These are phyloP conservation scores for Phocoena phocoena DNA, from an alignment of 2,113 vertebrate genomes.

Conservation along the genomic window DNA sequence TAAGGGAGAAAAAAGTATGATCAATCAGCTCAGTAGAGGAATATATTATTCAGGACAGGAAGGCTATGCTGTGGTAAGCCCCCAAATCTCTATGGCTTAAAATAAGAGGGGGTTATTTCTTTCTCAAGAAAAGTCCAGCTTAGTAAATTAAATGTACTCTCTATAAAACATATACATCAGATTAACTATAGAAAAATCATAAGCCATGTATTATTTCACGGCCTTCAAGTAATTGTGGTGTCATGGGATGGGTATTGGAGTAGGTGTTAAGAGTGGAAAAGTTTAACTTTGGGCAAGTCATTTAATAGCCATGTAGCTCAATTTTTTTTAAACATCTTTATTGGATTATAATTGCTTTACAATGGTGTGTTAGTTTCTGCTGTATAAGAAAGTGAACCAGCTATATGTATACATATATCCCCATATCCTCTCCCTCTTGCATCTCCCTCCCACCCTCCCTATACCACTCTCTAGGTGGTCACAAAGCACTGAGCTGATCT, in stretches of 20 bases:
- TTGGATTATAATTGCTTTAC: background rate
- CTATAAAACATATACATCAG: background rate
- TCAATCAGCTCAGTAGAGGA: background rate
- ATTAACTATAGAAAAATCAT: constrained; percentile 6
- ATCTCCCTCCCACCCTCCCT: no score
- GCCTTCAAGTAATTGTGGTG: background rate
- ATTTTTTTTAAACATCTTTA: background rate
- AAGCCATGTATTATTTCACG: background rate
- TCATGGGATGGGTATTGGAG: background rate
- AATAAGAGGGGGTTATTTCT: background rate
- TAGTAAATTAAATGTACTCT: background rate
- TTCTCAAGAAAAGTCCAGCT: background rate
- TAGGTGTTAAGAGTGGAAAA: background rate
- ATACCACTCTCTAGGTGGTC: no score
- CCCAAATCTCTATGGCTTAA: background rate
- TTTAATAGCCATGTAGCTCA: background rate
- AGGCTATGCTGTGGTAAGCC: background rate
- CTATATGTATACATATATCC: no score
- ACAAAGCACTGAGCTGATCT: no score
- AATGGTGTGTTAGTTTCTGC: no score
- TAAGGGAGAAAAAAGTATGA: background rate
- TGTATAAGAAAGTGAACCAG: no score
- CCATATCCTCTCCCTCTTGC: no score
- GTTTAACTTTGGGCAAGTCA: background rate
- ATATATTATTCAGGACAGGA: background rate